Evolutionary conservation across 2,888 invertebrate genomes (phyloP).

Genomic region (Leuctra nigra): DNA sequence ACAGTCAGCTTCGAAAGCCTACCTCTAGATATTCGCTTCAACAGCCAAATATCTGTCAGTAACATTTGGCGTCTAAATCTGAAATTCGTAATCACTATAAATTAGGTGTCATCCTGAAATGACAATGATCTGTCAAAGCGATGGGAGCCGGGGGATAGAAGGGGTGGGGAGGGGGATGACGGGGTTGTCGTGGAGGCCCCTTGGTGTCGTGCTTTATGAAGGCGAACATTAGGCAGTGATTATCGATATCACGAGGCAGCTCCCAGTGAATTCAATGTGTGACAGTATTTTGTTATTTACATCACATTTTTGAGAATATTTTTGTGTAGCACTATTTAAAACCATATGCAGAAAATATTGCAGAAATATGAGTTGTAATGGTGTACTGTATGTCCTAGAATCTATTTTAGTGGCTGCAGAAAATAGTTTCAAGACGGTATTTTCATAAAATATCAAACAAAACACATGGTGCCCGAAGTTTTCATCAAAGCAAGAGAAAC

Average conservation of each 20-base stretch:
- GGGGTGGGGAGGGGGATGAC: background rate
- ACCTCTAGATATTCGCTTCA: no score
- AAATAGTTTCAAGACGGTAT: no score
- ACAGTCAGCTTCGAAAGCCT: no score
- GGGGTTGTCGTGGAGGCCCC: background rate
- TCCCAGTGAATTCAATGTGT: background rate
- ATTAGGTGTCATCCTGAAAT: constrained; percentile 12
- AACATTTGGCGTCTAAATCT: background rate
- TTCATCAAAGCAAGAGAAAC: no score
- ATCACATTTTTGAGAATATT: background rate
- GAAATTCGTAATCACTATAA: constrained; percentile 7
- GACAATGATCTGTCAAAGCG: constrained; percentile 7
- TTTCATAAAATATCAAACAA: no score
- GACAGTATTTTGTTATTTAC: constrained; percentile 8
- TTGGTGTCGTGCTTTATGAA: background rate
- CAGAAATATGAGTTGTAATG: no score
- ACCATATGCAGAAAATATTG: no score
- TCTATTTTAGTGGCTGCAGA: no score
- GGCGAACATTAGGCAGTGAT: background rate
- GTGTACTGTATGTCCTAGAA: no score
- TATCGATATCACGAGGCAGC: constrained; percentile 2
- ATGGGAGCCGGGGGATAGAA: background rate
- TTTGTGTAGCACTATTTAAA: no score
- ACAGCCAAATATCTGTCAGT: background rate
- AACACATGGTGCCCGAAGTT: no score